phyloP scores from a whole-genome alignment of 2,797 vertebrate species.

The Uromys caudimaculatus region DNA sequence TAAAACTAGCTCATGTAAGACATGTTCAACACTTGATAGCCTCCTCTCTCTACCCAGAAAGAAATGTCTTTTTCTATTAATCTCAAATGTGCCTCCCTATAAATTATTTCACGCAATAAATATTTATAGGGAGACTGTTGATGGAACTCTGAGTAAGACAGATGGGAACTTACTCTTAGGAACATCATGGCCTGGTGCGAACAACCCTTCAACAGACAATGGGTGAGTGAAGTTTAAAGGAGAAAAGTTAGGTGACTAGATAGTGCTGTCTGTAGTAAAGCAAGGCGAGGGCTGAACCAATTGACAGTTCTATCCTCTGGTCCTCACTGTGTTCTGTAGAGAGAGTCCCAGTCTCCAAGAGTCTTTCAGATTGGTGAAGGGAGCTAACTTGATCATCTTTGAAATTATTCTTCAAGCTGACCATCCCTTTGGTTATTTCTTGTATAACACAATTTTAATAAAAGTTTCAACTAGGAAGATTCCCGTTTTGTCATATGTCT shows the following conservation, averaged over 20 bases:
- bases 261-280: neutral
- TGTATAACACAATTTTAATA: slow-evolving; percentile 7
- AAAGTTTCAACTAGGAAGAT: neutral
- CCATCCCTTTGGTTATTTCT: neutral
- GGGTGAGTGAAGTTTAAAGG: neutral
- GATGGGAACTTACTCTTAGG: neutral
- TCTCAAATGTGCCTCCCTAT: neutral
- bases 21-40: neutral
- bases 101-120: slow-evolving; percentile 7
- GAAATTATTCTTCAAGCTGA: neutral
- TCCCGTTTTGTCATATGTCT: neutral
- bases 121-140: slow-evolving; percentile 5
- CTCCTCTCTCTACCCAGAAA: neutral
- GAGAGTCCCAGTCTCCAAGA: neutral
- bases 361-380: neutral
- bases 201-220: neutral
- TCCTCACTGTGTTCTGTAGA: neutral
- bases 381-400: neutral
- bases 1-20: slow-evolving; percentile 40
- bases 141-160: neutral
- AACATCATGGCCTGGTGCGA: neutral
- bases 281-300: neutral
- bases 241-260: neutral
- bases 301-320: neutral
- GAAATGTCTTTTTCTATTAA: slow-evolving; percentile 31